phyloP scores from a whole-genome alignment of 1,140 invertebrate species.

The Cydia splendana region DNA sequence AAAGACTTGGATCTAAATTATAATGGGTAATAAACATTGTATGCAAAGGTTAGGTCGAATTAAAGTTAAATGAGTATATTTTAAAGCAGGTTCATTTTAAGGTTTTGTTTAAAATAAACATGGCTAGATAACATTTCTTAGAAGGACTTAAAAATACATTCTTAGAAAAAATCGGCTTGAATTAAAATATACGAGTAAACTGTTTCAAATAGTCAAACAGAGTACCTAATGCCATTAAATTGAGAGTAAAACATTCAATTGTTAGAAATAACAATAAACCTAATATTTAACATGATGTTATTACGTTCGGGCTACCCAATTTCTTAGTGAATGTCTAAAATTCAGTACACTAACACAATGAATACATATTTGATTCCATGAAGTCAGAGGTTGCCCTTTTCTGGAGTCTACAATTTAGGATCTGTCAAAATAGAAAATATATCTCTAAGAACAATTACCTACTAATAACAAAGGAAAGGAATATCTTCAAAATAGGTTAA shows the following conservation, averaged over 20 bases:
- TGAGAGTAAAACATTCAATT: neutral
- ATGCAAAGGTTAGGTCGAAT: neutral
- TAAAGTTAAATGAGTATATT: neutral
- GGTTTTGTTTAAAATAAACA: no score
- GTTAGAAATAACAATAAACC: neutral
- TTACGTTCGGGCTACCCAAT: neutral
- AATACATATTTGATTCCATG: constrained; percentile 5
- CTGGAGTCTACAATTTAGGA: neutral
- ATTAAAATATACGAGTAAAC: no score
- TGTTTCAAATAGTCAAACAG: neutral
- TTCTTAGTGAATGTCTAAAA: neutral
- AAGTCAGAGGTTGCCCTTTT: constrained; percentile 2
- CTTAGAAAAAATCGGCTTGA: neutral
- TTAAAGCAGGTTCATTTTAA: neutral
- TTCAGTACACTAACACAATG: constrained; percentile 9
- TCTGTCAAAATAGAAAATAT: constrained; percentile 7
- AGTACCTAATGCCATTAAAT: neutral
- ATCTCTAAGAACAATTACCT: neutral
- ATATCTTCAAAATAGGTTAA: neutral
- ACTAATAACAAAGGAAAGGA: neutral
- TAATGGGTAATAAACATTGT: neutral
- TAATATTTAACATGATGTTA: neutral
- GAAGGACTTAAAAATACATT: neutral
- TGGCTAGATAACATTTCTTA: no score
- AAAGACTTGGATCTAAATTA: neutral